Base-by-base conservation (phyloP, 1,140 invertebrate species). In the Microplitis demolitor region DNA sequence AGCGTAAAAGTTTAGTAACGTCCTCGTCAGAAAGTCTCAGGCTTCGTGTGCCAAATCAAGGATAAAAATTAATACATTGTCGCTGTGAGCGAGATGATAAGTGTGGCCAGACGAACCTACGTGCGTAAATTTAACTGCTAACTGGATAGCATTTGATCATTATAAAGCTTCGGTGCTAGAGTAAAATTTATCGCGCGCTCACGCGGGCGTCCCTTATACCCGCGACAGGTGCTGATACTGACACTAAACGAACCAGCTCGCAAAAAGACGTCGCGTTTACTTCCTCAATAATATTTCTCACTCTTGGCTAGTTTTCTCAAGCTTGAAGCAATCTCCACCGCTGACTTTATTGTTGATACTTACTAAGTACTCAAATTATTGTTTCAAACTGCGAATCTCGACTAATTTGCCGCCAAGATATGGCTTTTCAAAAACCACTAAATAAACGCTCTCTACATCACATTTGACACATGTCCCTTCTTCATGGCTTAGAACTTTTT, bases 31-130 rank as follows among this genome's bases (percentile, higher is more conserved):
- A 11, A 51, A 71, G 13, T 8, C 8, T 13, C 11, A 51, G 14
- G 33, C 3, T 13, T n/a, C 64, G 69, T 54, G 24, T 24, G 24
- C 1, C 24, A 24, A 2, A 24, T 24, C 24, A 24, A 24, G 8
- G 39, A 45, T 45, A 45, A 45, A 45, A 45, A 45, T 63, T 53
- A 61, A 64, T 67, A 74, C 37, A 69, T 64, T 71, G 68, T 73
- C 13, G 37, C 54, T 51, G 31, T 8, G 16, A 68, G 51, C 61
- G 45, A 72, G 69, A 69, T 61, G 74, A 45, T 45, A 45, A 45
- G 39, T 45, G 74, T 78, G 66, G 60, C 68, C 76, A 78, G 74
- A 70, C 67, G 56, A 73, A 56, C 54, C 63, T 56, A 51, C 60
- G 69, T 73, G 73, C 68, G 51, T 45, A 45, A 53, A 37, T 69